Base-by-base conservation (phyloP, 2,113 vertebrate species). In the Geothlypis trichas region DNA sequence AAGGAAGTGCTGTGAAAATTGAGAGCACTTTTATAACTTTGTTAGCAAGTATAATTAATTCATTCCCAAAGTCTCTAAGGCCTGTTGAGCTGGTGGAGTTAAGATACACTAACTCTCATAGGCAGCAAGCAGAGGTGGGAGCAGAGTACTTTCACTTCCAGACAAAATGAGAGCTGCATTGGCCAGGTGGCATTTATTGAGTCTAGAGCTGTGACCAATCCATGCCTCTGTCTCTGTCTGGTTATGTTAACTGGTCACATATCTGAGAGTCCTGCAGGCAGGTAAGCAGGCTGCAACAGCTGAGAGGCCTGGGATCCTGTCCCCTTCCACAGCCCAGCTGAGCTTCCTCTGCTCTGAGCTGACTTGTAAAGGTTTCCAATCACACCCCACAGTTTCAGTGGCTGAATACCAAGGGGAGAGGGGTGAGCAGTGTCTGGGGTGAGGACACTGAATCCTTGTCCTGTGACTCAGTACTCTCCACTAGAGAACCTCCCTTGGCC, bases 211-310 rank as follows among this genome's bases (percentile, higher is more conserved):
- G 2, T 41, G 49, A 26, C 3, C 74, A 23, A 63, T 71, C 65
- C 12, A 4, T 62, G 3, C 16, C 15, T 63, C 26, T 63, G 4
- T 72, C 30, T 82, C 63, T 78, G 28, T 75, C 51, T 74, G 15
- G 23, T 28, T 47, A 7, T 66, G 24, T 39, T 55, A 47, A 18
- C 57, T 1, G 1, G 10, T 17, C 0, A 1, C n/a, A 69, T 63
- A 33, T 49, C 24, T 44, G 62, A 39, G 69, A 31, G 14, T 76
- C n/a, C 62, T 77, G 27, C 63, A 81, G 55, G 62, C 54, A 62
- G 24, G 18, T 68, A 62, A 55, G n/a, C 8, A 37, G 33, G n/a
- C 41, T 58, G 23, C 5, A 33, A 33, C 19, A 57, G 35, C 41
- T 57, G 66, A 66, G 58, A 65, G 16, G 11, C 15, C 39, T 77